These are phyloP conservation scores for Uropetala carovei DNA, from an alignment of 2,888 invertebrate genomes.

Conservation along the genomic window DNA sequence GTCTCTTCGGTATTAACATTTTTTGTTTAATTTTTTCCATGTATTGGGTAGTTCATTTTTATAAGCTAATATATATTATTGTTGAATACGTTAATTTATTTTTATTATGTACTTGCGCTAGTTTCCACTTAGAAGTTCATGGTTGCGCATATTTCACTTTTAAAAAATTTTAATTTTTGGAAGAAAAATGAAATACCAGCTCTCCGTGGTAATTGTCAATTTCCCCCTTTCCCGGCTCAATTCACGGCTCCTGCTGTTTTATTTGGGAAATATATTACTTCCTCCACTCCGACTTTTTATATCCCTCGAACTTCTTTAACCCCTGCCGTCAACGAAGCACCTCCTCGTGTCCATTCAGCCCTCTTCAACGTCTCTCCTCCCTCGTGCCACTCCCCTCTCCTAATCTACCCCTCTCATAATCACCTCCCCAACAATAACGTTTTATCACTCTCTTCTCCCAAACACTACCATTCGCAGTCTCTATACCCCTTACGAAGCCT, in stretches of 20 bases:
- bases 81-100: too few species aligned
- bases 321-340: conserved; percentile 34
- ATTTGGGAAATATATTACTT: conserved; percentile 23
- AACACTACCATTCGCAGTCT: conserved; percentile 46
- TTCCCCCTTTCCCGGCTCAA: not conserved
- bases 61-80: too few species aligned
- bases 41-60: too few species aligned
- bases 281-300: not conserved
- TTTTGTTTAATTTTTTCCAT: too few species aligned
- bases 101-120: too few species aligned
- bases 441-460: conserved; percentile 36
- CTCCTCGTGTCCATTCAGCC: conserved; percentile 40
- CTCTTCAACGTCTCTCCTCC: conserved; percentile 22
- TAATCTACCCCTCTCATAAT: conserved; percentile 22
- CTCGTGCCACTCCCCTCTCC: not conserved
- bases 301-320: conserved; percentile 37
- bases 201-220: not conserved
- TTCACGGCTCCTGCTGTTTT: too few species aligned
- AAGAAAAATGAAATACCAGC: too few species aligned
- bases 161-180: too few species aligned
- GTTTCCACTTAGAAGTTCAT: too few species aligned
- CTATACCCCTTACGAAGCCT: conserved; percentile 33
- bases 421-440: conserved; percentile 59
- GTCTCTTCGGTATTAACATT: too few species aligned
- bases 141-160: too few species aligned